Conservation (phyloP, 2,113 vertebrate species). For the Poecilia latipinna region DNA sequence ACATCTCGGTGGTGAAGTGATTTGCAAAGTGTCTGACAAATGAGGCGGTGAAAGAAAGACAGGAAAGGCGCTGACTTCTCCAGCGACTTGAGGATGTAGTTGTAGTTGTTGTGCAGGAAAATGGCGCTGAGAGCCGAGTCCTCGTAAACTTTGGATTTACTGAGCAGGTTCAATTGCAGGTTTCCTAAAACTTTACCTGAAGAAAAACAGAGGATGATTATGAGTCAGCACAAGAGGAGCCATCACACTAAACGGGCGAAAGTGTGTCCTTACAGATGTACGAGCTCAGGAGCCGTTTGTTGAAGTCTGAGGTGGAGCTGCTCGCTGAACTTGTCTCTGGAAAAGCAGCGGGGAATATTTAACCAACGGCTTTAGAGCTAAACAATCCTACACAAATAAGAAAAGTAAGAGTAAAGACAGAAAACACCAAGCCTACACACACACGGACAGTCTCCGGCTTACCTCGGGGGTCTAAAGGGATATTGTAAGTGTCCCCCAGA, state of each 20-base stretch:
- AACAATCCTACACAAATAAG: conserved; percentile 1
- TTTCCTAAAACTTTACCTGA: conserved; percentile 97
- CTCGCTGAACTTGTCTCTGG: conserved; percentile 92
- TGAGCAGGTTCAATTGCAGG: conserved; percentile 94
- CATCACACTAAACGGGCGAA: fast-evolving
- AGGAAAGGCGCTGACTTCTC: conserved; percentile 84
- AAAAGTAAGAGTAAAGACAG: neutral
- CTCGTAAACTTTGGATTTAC: conserved; percentile 98
- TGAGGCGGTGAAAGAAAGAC: neutral
- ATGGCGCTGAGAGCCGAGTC: conserved; percentile 93
- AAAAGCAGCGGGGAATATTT: conserved; percentile 18
- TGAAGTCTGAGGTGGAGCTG: conserved; percentile 95
- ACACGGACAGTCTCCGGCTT: conserved; percentile 78
- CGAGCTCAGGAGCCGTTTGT: conserved; percentile 90
- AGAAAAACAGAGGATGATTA: neutral
- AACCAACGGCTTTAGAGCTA: neutral
- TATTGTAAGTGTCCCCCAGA: conserved; percentile 99
- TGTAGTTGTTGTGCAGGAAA: conserved; percentile 99
- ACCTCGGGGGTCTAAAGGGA: conserved; percentile 99
- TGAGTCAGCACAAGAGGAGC: neutral
- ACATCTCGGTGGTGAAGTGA: neutral
- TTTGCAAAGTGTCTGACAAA: neutral
- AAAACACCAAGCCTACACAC: conserved; percentile 4
- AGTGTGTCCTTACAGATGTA: conserved; percentile 90
- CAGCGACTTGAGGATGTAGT: conserved; percentile 98